These are phyloP conservation scores for Ooceraea biroi DNA, from an alignment of 1,140 invertebrate species.

Conservation along the genomic window DNA sequence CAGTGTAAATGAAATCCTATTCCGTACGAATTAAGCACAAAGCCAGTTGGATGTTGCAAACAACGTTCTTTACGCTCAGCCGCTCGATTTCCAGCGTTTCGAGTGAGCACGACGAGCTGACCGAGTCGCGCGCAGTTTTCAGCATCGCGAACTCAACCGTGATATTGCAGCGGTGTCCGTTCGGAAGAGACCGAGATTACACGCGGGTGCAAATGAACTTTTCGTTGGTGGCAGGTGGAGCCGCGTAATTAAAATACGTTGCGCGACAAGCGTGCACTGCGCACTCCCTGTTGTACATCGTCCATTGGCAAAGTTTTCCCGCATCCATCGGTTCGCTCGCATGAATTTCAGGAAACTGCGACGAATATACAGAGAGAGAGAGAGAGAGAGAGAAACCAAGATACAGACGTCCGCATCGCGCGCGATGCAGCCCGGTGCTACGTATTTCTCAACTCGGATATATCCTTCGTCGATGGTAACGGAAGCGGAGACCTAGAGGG, in stretches of 20 bases:
- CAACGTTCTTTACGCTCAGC: no score
- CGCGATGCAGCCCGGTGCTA: background rate
- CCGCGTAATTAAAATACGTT: constrained; percentile 23
- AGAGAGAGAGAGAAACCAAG: background rate
- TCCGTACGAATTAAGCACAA: no score
- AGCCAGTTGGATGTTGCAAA: no score
- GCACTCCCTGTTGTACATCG: background rate
- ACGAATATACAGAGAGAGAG: background rate
- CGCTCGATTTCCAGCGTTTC: no score
- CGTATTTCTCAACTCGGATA: constrained; percentile 24
- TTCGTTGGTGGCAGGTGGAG: background rate
- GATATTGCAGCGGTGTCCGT: background rate
- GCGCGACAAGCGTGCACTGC: background rate
- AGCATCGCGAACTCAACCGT: background rate
- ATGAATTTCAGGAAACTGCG: constrained; percentile 21
- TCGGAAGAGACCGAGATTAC: constrained; percentile 1
- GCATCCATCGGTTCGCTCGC: background rate
- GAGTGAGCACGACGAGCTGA: background rate
- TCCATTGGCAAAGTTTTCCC: background rate
- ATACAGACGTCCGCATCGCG: background rate
- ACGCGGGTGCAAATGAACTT: constrained; percentile 1
- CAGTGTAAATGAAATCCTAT: no score
- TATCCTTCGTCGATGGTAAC: constrained; percentile 29
- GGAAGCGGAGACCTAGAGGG: constrained; percentile 19
- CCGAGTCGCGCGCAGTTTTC: background rate